Percentiles rank a stretch among this genome's conserved stretches.
phyloP scores from a whole-genome alignment of 2,113 vertebrate species.

The Oreotrochilus melanogaster region DNA sequence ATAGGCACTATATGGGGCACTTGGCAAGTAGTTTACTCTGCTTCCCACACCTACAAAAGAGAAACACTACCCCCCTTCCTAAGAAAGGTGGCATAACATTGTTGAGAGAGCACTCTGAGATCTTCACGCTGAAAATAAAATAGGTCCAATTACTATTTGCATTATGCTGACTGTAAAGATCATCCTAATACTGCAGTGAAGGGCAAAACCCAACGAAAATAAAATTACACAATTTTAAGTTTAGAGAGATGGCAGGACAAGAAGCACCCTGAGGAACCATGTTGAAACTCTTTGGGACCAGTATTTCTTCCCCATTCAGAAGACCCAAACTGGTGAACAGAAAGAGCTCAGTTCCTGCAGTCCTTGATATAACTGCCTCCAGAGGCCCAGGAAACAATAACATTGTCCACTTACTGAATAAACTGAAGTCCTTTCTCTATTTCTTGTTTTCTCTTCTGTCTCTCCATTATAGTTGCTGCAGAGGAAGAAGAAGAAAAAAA shows the following conservation, averaged over 20 bases:
- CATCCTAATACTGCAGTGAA: background rate
- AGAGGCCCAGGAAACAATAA: background rate
- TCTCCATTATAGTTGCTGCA: slow-evolving; percentile 81
- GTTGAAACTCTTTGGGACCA: background rate
- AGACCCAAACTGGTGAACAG: background rate
- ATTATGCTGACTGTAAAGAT: background rate
- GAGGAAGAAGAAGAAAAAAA: slow-evolving; percentile 4
- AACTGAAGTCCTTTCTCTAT: slow-evolving; percentile 90
- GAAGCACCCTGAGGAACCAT: background rate
- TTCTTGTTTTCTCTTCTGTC: slow-evolving; percentile 88
- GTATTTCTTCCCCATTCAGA: background rate
- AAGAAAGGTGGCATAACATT: background rate
- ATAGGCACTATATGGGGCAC: background rate
- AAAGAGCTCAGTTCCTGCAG: background rate
- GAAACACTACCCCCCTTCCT: background rate
- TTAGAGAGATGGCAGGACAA: background rate
- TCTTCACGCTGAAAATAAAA: background rate
- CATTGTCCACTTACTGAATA: slow-evolving; percentile 87
- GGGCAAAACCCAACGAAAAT: background rate
- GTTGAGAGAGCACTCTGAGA: background rate
- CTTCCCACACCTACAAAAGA: background rate
- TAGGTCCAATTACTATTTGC: background rate
- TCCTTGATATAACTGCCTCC: rapidly evolving
- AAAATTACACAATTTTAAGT: background rate
- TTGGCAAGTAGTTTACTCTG: background rate